These are phyloP conservation scores for Acrocephalus scirpaceus DNA, from an alignment of 2,797 vertebrate species.

Conservation along the genomic window DNA sequence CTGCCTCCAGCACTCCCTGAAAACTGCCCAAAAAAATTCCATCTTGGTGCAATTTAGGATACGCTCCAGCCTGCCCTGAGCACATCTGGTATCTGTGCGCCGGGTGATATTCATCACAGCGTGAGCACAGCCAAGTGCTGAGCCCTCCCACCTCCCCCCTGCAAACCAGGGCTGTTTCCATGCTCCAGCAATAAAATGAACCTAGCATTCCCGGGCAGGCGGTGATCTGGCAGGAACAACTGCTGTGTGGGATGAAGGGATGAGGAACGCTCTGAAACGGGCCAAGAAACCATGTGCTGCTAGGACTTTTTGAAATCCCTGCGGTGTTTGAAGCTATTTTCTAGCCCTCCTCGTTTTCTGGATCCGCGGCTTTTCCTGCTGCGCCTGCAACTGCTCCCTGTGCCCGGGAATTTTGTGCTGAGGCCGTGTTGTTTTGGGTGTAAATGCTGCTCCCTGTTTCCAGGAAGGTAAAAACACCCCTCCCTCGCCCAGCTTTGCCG, in stretches of 20 bases:
- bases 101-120: conserved; percentile 52
- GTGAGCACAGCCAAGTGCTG: background rate
- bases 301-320: conserved; percentile 21
- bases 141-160: conserved; percentile 3
- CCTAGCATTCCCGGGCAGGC: background rate
- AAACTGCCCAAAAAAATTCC: conserved; percentile 54
- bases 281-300: conserved; percentile 40
- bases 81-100: conserved; percentile 50
- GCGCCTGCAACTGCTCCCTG: background rate
- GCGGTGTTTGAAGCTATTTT: conserved; percentile 6
- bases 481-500: background rate
- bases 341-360: background rate
- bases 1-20: conserved; percentile 2
- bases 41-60: conserved; percentile 55
- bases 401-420: background rate
- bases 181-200: conserved; percentile 40
- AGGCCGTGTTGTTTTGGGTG: background rate
- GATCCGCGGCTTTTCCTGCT: background rate
- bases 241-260: conserved; percentile 44
- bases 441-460: conserved; percentile 7
- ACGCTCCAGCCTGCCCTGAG: conserved; percentile 31
- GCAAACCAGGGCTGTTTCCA: background rate
- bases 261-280: background rate
- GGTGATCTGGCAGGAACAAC: conserved; percentile 29
- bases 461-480: background rate